These are phyloP conservation scores for Drosophila erecta DNA, from an alignment of 1,140 invertebrate genomes.

Conservation along the genomic window DNA sequence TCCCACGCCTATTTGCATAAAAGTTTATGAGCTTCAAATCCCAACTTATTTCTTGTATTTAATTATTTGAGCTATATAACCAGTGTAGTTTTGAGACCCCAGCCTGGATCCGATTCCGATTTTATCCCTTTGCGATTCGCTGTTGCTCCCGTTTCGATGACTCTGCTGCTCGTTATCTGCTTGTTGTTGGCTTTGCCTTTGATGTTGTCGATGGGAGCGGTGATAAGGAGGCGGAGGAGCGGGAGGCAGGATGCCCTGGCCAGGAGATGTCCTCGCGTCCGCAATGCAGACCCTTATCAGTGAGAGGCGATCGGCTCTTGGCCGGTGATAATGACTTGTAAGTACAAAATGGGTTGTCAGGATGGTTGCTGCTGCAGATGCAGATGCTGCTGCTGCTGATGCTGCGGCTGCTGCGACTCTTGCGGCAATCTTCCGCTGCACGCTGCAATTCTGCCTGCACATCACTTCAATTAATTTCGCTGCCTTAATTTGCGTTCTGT, in stretches of 20 bases:
- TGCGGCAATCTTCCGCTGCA: constrained; percentile 31
- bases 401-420: constrained; percentile 27
- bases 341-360: constrained; percentile 84
- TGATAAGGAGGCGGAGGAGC: constrained; percentile 23
- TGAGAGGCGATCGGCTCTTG: constrained; percentile 52
- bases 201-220: constrained; percentile 76
- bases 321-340: constrained; percentile 84
- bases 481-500: constrained; percentile 80
- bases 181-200: constrained; percentile 65
- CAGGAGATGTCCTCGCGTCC: constrained; percentile 16
- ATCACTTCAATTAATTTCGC: constrained; percentile 83
- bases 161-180: constrained; percentile 72
- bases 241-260: constrained; percentile 4
- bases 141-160: constrained; percentile 66
- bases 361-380: constrained; percentile 40
- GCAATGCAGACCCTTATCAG: constrained; percentile 60
- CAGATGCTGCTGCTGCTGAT: constrained; percentile 17
- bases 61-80: not conserved
- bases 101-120: constrained; percentile 1
- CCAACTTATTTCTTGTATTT: not conserved
- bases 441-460: constrained; percentile 66
- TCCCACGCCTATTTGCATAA: too few relatives aligned
- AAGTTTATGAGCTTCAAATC: not conserved
- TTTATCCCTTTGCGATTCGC: constrained; percentile 16
- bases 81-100: constrained; percentile 9